These are phyloP conservation scores for Felis chaus DNA, from an alignment of 2,113 vertebrate species.

Conservation along the genomic window DNA sequence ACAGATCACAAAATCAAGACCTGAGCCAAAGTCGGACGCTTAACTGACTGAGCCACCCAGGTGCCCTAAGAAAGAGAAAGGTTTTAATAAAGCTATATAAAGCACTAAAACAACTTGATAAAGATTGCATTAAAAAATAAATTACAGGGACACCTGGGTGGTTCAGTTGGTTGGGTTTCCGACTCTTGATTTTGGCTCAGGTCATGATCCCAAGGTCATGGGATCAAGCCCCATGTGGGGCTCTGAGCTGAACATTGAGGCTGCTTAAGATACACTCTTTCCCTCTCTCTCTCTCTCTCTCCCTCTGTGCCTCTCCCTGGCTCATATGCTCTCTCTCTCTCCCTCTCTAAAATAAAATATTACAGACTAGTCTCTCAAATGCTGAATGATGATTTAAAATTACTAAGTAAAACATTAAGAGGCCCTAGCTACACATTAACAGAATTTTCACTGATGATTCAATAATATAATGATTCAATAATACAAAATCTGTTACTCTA, in stretches of 20 bases:
- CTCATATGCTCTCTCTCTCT: too few species aligned
- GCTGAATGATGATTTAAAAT: not conserved
- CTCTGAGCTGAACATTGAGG: too few species aligned
- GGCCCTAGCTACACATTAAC: not conserved
- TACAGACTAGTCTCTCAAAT: not conserved
- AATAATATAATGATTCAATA: conserved; percentile 23
- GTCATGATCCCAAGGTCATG: too few species aligned
- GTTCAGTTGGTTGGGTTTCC: too few species aligned
- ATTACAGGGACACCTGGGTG: not conserved
- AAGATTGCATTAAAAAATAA: not conserved
- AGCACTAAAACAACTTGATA: not conserved
- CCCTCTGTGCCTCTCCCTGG: too few species aligned
- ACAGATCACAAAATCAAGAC: too few species aligned
- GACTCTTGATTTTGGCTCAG: too few species aligned
- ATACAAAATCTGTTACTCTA: not conserved
- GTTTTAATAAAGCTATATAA: conserved; percentile 13
- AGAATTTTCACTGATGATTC: not conserved
- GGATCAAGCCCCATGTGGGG: too few species aligned
- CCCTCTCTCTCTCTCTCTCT: too few species aligned
- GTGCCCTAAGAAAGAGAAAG: not conserved
- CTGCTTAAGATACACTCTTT: too few species aligned
- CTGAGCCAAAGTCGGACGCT: too few species aligned
- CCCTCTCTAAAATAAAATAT: not conserved
- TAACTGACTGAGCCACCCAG: too few species aligned
- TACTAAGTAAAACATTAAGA: conserved; percentile 1